Evolutionary conservation across 2,797 vertebrate species (phyloP).

Genomic region (Takifugu ocellatus): DNA sequence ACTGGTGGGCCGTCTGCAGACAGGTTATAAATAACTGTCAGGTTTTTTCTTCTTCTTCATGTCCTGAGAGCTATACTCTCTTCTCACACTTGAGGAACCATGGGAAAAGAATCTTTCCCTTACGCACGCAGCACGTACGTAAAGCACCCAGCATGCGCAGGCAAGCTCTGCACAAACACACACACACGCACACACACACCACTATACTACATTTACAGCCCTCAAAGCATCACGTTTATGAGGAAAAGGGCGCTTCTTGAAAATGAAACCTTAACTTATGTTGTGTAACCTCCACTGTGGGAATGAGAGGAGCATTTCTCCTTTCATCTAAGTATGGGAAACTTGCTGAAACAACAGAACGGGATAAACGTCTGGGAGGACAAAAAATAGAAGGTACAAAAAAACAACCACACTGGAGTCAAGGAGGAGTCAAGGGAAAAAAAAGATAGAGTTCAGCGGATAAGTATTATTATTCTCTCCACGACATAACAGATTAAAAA

Average conservation of each 20-base stretch:
- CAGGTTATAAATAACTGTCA: conserved; percentile 75
- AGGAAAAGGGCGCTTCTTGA: conserved; percentile 44
- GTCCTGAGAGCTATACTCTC: conserved; percentile 72
- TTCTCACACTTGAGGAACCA: conserved; percentile 75
- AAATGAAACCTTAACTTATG: conserved; percentile 47
- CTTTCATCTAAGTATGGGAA: conserved; percentile 63
- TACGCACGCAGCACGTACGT: conserved; percentile 64
- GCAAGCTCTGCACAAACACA: conserved; percentile 39
- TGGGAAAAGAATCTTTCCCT: conserved; percentile 78
- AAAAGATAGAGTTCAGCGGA: conserved; percentile 34
- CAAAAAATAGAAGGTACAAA: conserved; percentile 49
- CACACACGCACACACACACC: conserved; percentile 25
- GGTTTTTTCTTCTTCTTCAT: conserved; percentile 39
- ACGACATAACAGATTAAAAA: conserved; percentile 26
- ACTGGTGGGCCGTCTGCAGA: conserved; percentile 65
- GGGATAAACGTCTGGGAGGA: conserved; percentile 37
- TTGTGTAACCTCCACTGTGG: conserved; percentile 58
- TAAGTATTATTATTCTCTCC: conserved; percentile 35
- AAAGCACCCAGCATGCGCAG: conserved; percentile 40
- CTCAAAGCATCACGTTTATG: conserved; percentile 52
- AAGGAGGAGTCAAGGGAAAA: conserved; percentile 26
- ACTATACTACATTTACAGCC: conserved; percentile 29
- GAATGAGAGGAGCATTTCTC: conserved; percentile 52
- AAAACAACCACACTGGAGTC: conserved; percentile 38
- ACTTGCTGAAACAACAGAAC: conserved; percentile 65